Base-by-base conservation (phyloP, 2,888 invertebrate species). In the Prostheceraeus crozeri region DNA sequence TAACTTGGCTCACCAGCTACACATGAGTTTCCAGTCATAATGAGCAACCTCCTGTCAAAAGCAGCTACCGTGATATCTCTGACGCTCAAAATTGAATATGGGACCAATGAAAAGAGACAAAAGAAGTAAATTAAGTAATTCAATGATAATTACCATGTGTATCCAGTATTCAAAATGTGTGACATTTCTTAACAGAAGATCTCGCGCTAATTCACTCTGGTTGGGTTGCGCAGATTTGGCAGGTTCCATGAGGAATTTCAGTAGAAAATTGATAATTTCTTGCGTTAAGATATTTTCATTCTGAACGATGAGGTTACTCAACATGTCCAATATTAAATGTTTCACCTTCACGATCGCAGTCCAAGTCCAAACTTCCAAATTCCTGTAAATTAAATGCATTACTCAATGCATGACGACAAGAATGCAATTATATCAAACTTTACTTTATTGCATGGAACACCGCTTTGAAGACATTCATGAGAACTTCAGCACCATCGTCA, bases 321-420 rank as follows among this genome's bases (percentile, higher is more conserved):
- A 82, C 56, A 94, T 89, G 76, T 96, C 94, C 70, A 94, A 79
- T 86, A 96, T 93, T 76, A 94, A 93, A 64, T 87, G 89, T 72
- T 90, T 91, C 51, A 96, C 93, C 79, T 93, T 89, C 6, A 19
- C 40, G 14, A 19, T 23, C 6, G 14, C 40, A 4, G 21, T 14
- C 40, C 40, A 40, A 8, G 8, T 10, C 40, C 40, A 40, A 4
- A 40, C 16, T 40, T 40, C 21, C 6, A 40, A 19, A 4, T 6
- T 40, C 21, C n/a, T n/a, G n/a, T n/a, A n/a, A n/a, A n/a, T n/a
- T n/a, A n/a, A n/a, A n/a, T n/a, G n/a, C n/a, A n/a, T n/a, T n/a
- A n/a, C n/a, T n/a, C n/a, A n/a, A n/a, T n/a, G n/a, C n/a, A n/a
- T n/a, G n/a, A n/a, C n/a, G n/a, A n/a, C n/a, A n/a, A n/a, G n/a